Evolutionary conservation across 2,797 vertebrate genomes (phyloP), one percentile per base, ranked within the genome.

Genomic region (Oreonectes daqikongensis): DNA sequence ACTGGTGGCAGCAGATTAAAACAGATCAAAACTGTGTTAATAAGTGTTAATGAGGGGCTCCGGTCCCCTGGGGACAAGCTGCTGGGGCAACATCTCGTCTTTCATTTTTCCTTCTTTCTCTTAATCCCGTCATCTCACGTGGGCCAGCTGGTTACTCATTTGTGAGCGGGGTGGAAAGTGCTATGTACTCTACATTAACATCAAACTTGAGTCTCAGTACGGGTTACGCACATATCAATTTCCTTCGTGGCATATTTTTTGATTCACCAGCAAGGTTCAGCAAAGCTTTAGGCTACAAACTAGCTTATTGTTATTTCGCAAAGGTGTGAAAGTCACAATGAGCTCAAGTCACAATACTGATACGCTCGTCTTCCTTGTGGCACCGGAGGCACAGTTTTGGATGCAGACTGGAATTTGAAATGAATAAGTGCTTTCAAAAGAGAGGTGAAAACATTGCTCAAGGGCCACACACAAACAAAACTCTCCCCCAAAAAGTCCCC

Each of bases 1-100:
- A 85, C 83, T 81, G 88, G 89, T 85, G 63, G 85, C 59, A 24
- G 44, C 73, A 88, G 91, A 93, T 92, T 92, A 92, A 87, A 90
- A 86, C 81, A 84, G 92, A 93, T 91, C 90, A 93, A 92, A 92
- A 91, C 90, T 87, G 87, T 87, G 88, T 89, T 91, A 91, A 93
- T 91, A 91, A 86, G 87, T 85, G 87, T 86, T 93, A 93, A 93
- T 90, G 90, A 93, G 92, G 85, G 85, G 77, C 85, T 28, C 32
- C 9, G 82, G 80, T 85, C 83, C 88, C 89, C 86, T 60, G 81
- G 86, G 84, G 88, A 85, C 72, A 46, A 81, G 15, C 72, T 79
- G 79, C 64, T 81, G 53, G 77, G 79, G 57, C 46, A 40, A 69
- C 66, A 83, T 60, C 82, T 87, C 79, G 12, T 52, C 42, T 82